Conservation (phyloP, 2,113 vertebrate genomes). For the Aspidoscelis tigris region DNA sequence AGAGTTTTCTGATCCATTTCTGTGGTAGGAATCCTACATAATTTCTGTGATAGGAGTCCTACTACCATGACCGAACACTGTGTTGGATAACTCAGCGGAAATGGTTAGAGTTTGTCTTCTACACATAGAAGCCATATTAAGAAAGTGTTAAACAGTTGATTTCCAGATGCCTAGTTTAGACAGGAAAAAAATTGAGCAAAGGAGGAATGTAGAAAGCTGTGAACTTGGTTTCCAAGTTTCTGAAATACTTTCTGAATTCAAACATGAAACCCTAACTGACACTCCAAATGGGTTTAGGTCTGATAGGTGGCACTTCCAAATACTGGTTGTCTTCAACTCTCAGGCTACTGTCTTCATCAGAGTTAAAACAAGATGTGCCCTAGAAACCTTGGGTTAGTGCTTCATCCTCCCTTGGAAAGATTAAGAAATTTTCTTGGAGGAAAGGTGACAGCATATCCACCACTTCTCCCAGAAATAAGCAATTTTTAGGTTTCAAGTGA, state of each 20-base stretch:
- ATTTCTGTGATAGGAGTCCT: neutral
- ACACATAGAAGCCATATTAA: neutral
- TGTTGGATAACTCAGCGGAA: neutral
- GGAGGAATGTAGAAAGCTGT: neutral
- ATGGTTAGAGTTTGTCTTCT: neutral
- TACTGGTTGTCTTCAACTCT: neutral
- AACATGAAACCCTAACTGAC: neutral
- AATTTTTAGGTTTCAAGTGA: no score
- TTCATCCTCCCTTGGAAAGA: no score
- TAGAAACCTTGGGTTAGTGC: no score
- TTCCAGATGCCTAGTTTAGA: neutral
- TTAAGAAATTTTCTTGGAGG: no score
- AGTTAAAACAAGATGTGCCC: no score
- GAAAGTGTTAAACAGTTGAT: neutral
- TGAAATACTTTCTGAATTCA: constrained; percentile 3
- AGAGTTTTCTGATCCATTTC: neutral
- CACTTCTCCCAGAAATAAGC: no score
- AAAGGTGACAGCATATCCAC: no score
- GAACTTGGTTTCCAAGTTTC: neutral
- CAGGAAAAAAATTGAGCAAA: no score
- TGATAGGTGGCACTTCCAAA: neutral
- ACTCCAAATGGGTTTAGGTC: neutral
- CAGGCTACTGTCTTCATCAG: no score
- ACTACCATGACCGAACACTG: neutral
- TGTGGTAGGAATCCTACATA: neutral